Evolutionary conservation across 2,797 vertebrate genomes (phyloP).

Genomic region (Champsocephalus gunnari): DNA sequence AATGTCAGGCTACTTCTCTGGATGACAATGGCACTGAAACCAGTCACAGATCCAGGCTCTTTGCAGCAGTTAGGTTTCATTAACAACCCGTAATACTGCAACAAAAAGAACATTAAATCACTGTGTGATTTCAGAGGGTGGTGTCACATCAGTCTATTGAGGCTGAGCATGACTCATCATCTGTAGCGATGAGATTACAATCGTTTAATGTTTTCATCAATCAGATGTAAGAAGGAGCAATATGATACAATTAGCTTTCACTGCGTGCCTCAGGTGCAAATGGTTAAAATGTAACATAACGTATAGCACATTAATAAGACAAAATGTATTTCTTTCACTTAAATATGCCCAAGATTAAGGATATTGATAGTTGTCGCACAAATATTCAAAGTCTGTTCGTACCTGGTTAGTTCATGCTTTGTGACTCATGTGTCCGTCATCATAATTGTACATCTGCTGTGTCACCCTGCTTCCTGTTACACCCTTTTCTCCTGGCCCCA

Average conservation of each 20-base stretch:
- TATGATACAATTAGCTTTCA: slow-evolving; percentile 8
- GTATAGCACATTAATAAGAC: neutral
- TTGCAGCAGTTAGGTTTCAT: slow-evolving; percentile 41
- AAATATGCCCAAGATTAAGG: neutral
- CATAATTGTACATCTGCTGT: slow-evolving; percentile 65
- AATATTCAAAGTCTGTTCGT: neutral
- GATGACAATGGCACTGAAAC: slow-evolving; percentile 75
- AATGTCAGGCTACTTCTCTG: slow-evolving; percentile 76
- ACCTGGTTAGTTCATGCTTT: neutral
- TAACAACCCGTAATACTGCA: neutral
- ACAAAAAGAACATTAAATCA: slow-evolving; percentile 24
- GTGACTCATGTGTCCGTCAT: slow-evolving; percentile 46
- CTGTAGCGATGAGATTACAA: slow-evolving; percentile 58
- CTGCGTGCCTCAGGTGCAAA: neutral
- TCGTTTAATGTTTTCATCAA: slow-evolving; percentile 44
- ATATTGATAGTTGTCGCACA: neutral
- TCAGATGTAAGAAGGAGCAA: slow-evolving; percentile 24
- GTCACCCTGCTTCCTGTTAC: slow-evolving; percentile 66
- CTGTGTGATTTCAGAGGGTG: slow-evolving; percentile 25
- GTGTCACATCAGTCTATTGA: slow-evolving; percentile 23
- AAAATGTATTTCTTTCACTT: neutral
- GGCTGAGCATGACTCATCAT: neutral
- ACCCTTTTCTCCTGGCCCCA: slow-evolving; percentile 20
- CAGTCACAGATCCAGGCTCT: slow-evolving; percentile 59
- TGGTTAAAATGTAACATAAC: neutral